phyloP scores from a whole-genome alignment of 2,888 invertebrate species.

The Pantelozetes paolii region DNA sequence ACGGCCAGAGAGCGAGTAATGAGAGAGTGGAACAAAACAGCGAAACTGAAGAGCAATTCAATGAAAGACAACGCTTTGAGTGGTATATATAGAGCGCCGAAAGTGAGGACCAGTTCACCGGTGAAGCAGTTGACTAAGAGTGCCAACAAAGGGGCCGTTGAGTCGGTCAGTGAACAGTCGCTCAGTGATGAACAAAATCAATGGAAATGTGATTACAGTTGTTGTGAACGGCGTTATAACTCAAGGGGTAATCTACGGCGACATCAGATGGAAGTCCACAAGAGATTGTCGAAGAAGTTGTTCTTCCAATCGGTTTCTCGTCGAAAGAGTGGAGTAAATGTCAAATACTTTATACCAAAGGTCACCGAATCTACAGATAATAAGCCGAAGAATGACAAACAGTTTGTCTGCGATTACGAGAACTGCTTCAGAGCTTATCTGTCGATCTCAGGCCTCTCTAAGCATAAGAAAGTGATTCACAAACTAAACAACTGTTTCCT shows the following conservation, averaged over 20 bases:
- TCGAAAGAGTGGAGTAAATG: not conserved
- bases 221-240: not conserved
- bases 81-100: too few species aligned
- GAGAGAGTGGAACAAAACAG: too few species aligned
- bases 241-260: not conserved
- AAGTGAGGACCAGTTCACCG: too few species aligned
- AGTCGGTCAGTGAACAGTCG: not conserved
- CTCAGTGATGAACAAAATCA: not conserved
- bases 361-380: not conserved
- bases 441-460: not conserved
- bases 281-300: not conserved
- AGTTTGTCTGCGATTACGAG: slow-evolving; percentile 8
- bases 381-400: not conserved
- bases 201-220: not conserved
- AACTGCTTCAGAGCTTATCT: not conserved
- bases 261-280: slow-evolving; percentile 1
- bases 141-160: not conserved
- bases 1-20: too few species aligned
- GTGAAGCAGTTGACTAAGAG: too few species aligned
- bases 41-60: too few species aligned
- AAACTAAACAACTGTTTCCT: not conserved
- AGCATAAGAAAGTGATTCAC: not conserved
- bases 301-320: not conserved
- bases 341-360: not conserved
- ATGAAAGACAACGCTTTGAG: too few species aligned